Base-by-base conservation (phyloP, 1,140 invertebrate species). In the Parasteatoda tepidariorum region DNA sequence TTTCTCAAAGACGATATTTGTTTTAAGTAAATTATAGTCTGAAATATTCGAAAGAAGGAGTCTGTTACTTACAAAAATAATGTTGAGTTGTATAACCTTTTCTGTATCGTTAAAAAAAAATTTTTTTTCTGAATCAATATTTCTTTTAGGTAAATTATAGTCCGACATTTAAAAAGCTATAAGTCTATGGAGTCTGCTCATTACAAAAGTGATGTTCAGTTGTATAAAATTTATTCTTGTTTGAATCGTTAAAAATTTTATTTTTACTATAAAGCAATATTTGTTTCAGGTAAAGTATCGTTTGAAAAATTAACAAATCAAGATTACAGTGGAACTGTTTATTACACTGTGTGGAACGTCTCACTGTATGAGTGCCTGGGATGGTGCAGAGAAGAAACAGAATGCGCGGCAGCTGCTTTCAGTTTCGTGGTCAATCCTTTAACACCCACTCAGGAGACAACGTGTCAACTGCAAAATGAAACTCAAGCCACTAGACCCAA, bases 281-380 rank as follows among this genome's bases (percentile, higher is more conserved):
- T 74, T 31, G 1, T 31, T 83, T n/a, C 79, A 90, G 89, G 85
- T 11, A 87, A 94, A 86, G 94, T 94, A 87, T 95, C 95, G 1
- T 98, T 98, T 88, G 96, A 97, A 89, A 98, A 98, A 89, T 89
- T 97, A 79, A 97, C 96, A 74, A 95, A 97, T 88, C 93, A 93
- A 84, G 96, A 97, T 88, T 97, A 96, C 88, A 90, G 93, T 61
- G 96, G 96, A 30, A 96, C 93, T 34, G 96, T 95, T 7, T 97
- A 97, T 88, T 97, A 96, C 90, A 97, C 94, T 28, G 95, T 96
- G 54, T 93, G 95, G 86, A 98, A 98, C 89, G 91, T 97, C 31
- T 96, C 95, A 7, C 89, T 98, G 34, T 96, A 96, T 91, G 96
- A 97, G 89, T 98, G 96, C 88, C 95, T 97, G 88, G 95, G 95